Percentiles rank a stretch among this genome's conserved stretches.
These are phyloP conservation scores for Epizoanthus rinbou DNA, from an alignment of 92 coral and sea anemone species.

Conservation along the genomic window DNA sequence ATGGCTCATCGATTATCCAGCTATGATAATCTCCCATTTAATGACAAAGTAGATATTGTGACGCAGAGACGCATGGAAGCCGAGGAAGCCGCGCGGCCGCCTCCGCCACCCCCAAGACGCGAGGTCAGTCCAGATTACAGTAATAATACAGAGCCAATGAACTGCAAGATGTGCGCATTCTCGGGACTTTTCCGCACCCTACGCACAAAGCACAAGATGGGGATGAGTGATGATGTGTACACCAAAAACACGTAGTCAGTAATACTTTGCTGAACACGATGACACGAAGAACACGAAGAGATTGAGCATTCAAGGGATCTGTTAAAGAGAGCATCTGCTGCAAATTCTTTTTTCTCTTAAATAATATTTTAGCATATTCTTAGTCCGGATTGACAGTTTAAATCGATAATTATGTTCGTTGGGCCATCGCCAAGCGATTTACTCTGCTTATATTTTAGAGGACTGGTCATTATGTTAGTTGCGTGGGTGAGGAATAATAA, in stretches of 20 bases:
- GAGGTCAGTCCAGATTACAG: neutral
- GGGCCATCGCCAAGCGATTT: no score
- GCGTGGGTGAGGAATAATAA: no score
- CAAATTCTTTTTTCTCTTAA: neutral
- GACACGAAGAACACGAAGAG: no score
- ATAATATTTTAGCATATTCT: no score
- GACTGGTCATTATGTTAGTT: no score
- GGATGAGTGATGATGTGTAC: constrained; percentile 18
- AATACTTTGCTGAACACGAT: neutral
- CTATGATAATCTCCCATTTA: constrained; percentile 75
- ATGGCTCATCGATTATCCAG: constrained; percentile 74
- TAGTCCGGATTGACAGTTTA: no score
- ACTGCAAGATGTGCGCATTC: constrained; percentile 40
- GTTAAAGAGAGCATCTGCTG: neutral
- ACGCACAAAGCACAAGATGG: constrained; percentile 25
- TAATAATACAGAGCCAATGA: constrained; percentile 5
- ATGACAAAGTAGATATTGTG: constrained; percentile 65
- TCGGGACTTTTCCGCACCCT: constrained; percentile 48
- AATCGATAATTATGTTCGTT: no score
- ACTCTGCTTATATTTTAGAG: no score
- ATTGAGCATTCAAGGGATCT: neutral
- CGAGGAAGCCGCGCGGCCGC: constrained; percentile 34
- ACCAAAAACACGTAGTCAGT: constrained; percentile 19
- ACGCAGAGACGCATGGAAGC: constrained; percentile 47
- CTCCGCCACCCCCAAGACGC: constrained; percentile 24